A percentile compares a stretch with the other conserved stretches of the same genome.
Conservation (phyloP, 2,797 vertebrate species). For the Phoeniculus purpureus region DNA sequence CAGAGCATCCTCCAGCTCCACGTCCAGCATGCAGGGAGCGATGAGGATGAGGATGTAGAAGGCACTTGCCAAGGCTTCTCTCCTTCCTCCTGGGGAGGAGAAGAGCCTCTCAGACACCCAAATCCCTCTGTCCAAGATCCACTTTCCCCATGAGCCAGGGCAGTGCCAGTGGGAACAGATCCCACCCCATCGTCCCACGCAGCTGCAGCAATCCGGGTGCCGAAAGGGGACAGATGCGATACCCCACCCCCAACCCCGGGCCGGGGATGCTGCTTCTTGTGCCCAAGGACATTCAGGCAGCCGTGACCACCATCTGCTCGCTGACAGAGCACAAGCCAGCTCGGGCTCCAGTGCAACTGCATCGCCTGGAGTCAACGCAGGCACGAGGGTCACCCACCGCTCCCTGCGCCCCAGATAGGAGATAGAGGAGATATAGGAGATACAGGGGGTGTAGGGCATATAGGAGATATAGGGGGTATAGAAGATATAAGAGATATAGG, state of each 20-base stretch:
- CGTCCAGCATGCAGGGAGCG: accelerated
- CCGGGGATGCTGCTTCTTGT: background rate
- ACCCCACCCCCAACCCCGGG: background rate
- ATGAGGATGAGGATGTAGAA: too few relatives aligned
- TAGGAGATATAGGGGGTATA: too few relatives aligned
- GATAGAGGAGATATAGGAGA: too few relatives aligned
- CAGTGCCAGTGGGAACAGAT: accelerated
- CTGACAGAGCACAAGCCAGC: background rate
- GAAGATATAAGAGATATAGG: too few relatives aligned
- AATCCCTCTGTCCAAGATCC: accelerated
- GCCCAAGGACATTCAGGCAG: slow-evolving; percentile 20
- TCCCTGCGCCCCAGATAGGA: background rate
- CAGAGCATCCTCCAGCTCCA: background rate
- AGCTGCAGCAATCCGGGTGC: accelerated
- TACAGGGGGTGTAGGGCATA: too few relatives aligned
- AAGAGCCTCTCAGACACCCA: background rate
- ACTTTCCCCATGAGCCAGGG: accelerated
- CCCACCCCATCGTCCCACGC: accelerated
- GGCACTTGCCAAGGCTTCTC: too few relatives aligned
- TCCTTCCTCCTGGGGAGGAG: background rate
- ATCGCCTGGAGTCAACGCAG: accelerated
- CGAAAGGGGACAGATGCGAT: background rate
- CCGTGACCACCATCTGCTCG: slow-evolving; percentile 12
- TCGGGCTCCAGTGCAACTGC: accelerated
- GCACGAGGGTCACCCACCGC: background rate